Percentiles rank a stretch among this genome's conserved stretches.
Conservation (phyloP, 2,888 invertebrate species). For the Nudaria mundana region DNA sequence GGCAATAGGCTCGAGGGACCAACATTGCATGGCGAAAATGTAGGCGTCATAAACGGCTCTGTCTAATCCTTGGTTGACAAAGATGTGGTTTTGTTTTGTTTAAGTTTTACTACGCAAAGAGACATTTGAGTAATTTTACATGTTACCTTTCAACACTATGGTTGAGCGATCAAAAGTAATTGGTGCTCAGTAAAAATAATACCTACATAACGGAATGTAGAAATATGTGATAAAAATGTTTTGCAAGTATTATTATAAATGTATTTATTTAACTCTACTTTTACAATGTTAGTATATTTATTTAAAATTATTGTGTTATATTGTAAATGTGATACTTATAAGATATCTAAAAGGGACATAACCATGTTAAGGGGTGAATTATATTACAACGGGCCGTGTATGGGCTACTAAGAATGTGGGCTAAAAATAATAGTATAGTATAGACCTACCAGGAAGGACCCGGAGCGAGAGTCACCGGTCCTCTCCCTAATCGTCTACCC, state of each 20-base stretch:
- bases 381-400: no score
- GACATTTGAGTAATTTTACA: neutral
- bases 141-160: slow-evolving; percentile 20
- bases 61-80: no score
- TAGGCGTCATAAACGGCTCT: neutral
- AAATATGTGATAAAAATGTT: slow-evolving; percentile 13
- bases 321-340: neutral
- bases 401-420: no score
- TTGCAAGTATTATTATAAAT: slow-evolving; percentile 19
- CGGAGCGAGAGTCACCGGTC: no score
- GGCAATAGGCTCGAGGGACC: no score
- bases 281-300: slow-evolving; percentile 16
- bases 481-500: no score
- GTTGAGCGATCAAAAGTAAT: slow-evolving; percentile 18
- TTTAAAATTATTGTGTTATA: neutral
- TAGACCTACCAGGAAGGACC: no score
- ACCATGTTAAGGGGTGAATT: no score
- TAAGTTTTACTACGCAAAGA: neutral
- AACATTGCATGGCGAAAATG: no score
- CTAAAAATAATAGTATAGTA: no score
- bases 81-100: neutral
- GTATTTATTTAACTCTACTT: slow-evolving; percentile 14
- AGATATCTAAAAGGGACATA: neutral
- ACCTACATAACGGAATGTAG: slow-evolving; percentile 15
- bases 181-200: slow-evolving; percentile 15